phyloP scores from a whole-genome alignment of 2,888 invertebrate genomes.

The Netelia inedita region DNA sequence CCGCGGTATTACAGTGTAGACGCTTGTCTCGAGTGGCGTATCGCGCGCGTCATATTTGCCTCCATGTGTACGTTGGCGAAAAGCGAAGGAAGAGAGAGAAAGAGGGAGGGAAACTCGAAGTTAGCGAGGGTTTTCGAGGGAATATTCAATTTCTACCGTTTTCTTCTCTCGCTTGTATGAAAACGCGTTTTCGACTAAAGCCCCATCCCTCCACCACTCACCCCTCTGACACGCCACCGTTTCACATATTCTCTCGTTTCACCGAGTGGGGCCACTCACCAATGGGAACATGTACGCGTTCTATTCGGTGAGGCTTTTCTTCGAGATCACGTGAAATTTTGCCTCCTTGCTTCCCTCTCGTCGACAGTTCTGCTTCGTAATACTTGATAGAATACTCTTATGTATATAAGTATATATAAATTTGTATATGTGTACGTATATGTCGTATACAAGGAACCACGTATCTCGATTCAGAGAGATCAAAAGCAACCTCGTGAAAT shows the following conservation, averaged over 20 bases:
- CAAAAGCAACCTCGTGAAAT: conserved; percentile 56
- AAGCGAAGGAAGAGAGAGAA: conserved; percentile 9
- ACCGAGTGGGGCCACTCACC: neutral
- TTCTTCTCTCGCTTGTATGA: conserved; percentile 20
- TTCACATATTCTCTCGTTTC: conserved; percentile 34
- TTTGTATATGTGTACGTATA: neutral
- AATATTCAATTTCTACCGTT: conserved; percentile 66
- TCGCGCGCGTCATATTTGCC: neutral
- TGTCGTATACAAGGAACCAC: conserved; percentile 12
- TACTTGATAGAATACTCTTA: neutral
- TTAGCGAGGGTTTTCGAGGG: conserved; percentile 44
- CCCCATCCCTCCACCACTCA: neutral
- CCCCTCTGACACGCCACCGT: neutral
- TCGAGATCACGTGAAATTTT: conserved; percentile 3
- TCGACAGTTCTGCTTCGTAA: neutral
- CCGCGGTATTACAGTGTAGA: neutral
- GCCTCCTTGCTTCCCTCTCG: neutral
- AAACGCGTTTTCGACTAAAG: conserved; percentile 27
- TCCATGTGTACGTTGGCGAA: conserved; percentile 12
- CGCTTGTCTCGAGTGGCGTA: conserved; percentile 57
- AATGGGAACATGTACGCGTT: conserved; percentile 5
- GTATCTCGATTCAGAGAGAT: conserved; percentile 59
- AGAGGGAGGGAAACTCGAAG: conserved; percentile 6
- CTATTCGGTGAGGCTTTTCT: neutral
- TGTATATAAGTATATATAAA: neutral